These are phyloP conservation scores for Drosophila lini DNA, from an alignment of 1,140 invertebrate species.

Conservation along the genomic window DNA sequence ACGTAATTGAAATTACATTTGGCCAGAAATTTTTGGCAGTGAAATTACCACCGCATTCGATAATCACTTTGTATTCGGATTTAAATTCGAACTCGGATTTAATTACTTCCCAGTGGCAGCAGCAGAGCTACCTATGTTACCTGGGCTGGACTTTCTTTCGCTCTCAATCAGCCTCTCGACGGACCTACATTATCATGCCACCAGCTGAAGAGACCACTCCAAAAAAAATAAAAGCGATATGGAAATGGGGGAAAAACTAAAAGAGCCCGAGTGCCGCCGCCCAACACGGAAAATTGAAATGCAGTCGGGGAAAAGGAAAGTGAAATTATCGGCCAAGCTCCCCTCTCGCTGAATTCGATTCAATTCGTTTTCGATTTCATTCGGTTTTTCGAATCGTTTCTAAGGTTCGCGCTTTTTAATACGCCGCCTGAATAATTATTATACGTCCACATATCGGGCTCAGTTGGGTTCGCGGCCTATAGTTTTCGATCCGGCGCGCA, in stretches of 20 bases:
- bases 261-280: neutral
- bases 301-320: constrained; percentile 70
- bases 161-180: constrained; percentile 31
- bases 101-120: constrained; percentile 39
- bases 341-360: constrained; percentile 42
- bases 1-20: constrained; percentile 73
- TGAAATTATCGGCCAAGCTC: constrained; percentile 56
- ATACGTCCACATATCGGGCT: constrained; percentile 12
- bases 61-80: constrained; percentile 43
- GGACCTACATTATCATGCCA: constrained; percentile 70
- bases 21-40: constrained; percentile 61
- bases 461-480: constrained; percentile 48
- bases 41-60: constrained; percentile 54
- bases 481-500: constrained; percentile 44
- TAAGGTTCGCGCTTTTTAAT: constrained; percentile 70
- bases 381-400: constrained; percentile 61
- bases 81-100: constrained; percentile 45
- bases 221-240: constrained; percentile 14
- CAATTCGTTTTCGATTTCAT: constrained; percentile 75
- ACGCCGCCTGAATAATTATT: constrained; percentile 77
- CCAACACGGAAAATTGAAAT: constrained; percentile 58
- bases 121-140: neutral
- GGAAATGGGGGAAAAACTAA: constrained; percentile 42
- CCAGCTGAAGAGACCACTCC: constrained; percentile 65
- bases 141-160: constrained; percentile 26